A percentile compares a stretch with the other conserved stretches of the same genome.
Evolutionary conservation across 2,113 vertebrate species (phyloP).

Genomic region (Xyrauchen texanus): DNA sequence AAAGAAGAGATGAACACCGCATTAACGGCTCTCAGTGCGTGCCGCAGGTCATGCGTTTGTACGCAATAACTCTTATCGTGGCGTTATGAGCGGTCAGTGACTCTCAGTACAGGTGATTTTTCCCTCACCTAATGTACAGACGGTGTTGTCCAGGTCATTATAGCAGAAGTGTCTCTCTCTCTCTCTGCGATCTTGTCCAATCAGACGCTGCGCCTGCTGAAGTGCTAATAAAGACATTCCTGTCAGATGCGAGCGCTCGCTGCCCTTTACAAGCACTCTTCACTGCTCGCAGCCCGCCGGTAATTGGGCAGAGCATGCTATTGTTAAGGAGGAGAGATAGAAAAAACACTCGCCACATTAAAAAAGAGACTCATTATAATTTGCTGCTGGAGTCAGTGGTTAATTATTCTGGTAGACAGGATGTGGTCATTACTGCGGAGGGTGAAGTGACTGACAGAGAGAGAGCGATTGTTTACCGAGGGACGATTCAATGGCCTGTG

Average conservation of each 20-base stretch:
- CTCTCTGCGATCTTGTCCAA: constrained; percentile 58
- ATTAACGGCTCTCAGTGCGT: too few species aligned
- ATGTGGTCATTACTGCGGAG: background rate
- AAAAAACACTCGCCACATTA: background rate
- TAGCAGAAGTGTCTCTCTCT: constrained; percentile 7
- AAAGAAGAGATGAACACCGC: too few species aligned
- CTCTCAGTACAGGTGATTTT: too few species aligned
- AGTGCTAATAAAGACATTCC: constrained; percentile 72
- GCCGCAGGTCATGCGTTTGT: too few species aligned
- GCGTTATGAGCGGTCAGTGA: too few species aligned
- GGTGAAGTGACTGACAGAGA: background rate
- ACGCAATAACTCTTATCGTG: too few species aligned
- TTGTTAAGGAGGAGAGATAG: constrained; percentile 53
- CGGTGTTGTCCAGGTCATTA: background rate
- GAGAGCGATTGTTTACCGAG: too few species aligned
- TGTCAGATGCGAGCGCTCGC: constrained; percentile 57
- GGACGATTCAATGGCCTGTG: background rate
- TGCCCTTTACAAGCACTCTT: constrained; percentile 66
- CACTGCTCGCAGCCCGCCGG: constrained; percentile 62
- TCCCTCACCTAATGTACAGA: background rate
- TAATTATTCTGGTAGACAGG: constrained; percentile 68
- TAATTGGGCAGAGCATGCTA: constrained; percentile 69
- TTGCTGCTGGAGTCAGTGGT: constrained; percentile 64
- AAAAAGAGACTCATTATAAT: constrained; percentile 68
- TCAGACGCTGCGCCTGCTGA: constrained; percentile 68